Evolutionary conservation across 2,113 vertebrate species (phyloP).

Genomic region (Corythaixoides concolor): DNA sequence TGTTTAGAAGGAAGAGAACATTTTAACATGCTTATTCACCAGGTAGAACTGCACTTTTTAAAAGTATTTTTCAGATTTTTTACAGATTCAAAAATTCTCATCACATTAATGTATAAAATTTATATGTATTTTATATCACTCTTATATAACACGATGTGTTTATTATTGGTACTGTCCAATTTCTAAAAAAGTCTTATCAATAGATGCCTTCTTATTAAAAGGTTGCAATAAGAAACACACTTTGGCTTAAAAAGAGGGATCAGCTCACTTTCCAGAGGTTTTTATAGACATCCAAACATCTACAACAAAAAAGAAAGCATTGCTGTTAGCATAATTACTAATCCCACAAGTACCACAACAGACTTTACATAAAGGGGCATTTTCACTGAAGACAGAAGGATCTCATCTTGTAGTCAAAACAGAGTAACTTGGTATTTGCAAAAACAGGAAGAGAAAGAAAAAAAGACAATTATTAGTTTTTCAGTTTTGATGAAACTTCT

Average conservation of each 20-base stretch:
- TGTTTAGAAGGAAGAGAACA: not conserved
- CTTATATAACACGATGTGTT: not conserved
- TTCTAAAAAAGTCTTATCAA: conserved; percentile 1
- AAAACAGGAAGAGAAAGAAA: not conserved
- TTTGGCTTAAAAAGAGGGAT: conserved; percentile 38
- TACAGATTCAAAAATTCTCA: not conserved
- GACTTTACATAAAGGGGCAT: not conserved
- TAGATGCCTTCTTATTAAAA: not conserved
- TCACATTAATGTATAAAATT: not conserved
- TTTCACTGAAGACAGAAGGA: not conserved
- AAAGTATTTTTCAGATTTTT: conserved; percentile 12
- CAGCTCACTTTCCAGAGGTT: not conserved
- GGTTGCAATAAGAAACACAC: not conserved
- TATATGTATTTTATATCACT: not conserved
- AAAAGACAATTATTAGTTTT: not conserved
- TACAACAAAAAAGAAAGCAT: not conserved
- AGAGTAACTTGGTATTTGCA: not conserved
- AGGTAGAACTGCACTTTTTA: not conserved
- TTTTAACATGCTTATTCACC: not conserved
- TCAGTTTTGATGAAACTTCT: not conserved
- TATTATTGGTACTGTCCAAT: not conserved
- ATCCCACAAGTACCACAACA: conserved; percentile 9
- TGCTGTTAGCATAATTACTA: not conserved
- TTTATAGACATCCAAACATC: conserved; percentile 3
- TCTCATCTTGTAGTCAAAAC: not conserved